phyloP scores from a whole-genome alignment of 2,113 vertebrate genomes.

The Mixornis gularis region DNA sequence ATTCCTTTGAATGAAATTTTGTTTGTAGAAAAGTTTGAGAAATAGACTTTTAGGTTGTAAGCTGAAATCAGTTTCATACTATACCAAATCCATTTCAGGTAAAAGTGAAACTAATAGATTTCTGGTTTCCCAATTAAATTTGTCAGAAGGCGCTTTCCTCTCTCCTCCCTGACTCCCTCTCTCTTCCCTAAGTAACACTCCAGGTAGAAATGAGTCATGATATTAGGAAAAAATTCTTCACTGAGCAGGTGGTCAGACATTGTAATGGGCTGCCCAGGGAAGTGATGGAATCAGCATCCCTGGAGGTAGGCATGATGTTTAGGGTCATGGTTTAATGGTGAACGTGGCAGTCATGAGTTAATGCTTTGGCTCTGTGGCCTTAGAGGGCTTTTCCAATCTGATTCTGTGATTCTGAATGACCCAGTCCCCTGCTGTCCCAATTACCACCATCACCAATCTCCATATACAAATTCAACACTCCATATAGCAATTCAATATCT shows the following conservation, averaged over 20 bases:
- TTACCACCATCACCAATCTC: not conserved
- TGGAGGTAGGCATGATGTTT: fast-evolving
- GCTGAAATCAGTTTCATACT: not conserved
- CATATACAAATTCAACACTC: not conserved
- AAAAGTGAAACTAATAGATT: not conserved
- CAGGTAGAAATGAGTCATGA: not conserved
- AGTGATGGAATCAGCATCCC: not conserved
- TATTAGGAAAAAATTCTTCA: not conserved
- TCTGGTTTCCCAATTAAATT: not conserved
- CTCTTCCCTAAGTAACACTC: not conserved
- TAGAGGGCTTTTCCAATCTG: not conserved
- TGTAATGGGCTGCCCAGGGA: not conserved
- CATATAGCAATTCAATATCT: not conserved
- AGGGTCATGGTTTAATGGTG: not conserved
- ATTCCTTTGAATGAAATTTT: not conserved
- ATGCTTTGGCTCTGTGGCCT: not conserved
- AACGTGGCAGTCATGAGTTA: not conserved
- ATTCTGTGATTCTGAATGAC: not conserved
- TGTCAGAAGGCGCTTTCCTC: not conserved
- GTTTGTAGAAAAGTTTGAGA: not conserved
- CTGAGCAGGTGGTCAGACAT: fast-evolving
- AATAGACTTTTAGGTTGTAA: not conserved
- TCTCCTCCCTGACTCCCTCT: not conserved
- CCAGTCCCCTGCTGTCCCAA: not conserved
- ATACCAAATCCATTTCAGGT: not conserved